These are phyloP conservation scores for Corapipo altera DNA, from an alignment of 2,113 vertebrate species.

Conservation along the genomic window DNA sequence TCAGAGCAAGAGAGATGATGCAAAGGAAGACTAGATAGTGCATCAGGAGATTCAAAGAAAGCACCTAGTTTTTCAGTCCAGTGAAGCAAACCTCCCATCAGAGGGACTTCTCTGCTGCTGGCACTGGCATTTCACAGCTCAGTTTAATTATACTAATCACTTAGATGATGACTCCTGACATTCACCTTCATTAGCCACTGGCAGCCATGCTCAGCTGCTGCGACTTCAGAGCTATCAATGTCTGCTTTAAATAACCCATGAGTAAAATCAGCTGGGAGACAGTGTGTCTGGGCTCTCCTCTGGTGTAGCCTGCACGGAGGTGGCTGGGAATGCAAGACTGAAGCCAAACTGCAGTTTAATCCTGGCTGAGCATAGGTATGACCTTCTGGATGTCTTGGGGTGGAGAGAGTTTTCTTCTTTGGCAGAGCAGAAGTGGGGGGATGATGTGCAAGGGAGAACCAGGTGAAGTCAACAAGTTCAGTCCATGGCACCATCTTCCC, in stretches of 20 bases:
- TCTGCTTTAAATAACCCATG: constrained; percentile 57
- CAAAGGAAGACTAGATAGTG: not conserved
- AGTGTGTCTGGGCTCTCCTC: constrained; percentile 24
- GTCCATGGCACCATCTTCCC: not conserved
- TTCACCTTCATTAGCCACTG: constrained; percentile 52
- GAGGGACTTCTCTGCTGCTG: not conserved
- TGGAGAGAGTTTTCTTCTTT: not conserved
- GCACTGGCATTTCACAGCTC: not conserved
- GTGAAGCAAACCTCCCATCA: not conserved
- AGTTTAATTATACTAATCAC: constrained; percentile 26
- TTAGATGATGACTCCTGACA: constrained; percentile 12
- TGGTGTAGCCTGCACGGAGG: not conserved
- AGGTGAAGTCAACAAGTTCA: not conserved
- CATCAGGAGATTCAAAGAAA: not conserved
- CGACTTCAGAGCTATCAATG: constrained; percentile 6
- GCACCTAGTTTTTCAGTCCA: not conserved
- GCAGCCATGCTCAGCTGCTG: not conserved
- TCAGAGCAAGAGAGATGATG: not conserved
- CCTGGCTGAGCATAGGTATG: not conserved
- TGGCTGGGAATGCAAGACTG: not conserved
- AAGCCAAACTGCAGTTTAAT: not conserved
- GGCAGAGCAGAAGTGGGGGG: not conserved
- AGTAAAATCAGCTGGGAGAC: constrained; percentile 47
- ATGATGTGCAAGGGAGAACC: not conserved
- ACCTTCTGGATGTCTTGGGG: not conserved